Conservation (phyloP, 2,888 invertebrate genomes). For the Thumatha senex region DNA sequence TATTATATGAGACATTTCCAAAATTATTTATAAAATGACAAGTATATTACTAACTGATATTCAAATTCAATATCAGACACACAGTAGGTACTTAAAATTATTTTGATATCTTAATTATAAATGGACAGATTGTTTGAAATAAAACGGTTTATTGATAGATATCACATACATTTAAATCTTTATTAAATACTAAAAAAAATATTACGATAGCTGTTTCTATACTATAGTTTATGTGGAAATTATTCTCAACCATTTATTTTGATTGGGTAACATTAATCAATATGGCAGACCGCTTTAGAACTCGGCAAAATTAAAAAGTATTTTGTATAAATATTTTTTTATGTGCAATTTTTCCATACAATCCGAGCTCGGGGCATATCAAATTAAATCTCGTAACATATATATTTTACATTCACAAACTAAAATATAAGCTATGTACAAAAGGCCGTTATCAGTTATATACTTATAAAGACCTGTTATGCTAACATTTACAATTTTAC, state of each 20-base stretch:
- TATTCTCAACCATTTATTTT: constrained; percentile 7
- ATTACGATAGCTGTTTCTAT: constrained; percentile 27
- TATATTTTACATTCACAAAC: constrained; percentile 43
- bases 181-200: constrained; percentile 45
- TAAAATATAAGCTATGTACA: constrained; percentile 71
- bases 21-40: constrained; percentile 14
- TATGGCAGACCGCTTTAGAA: constrained; percentile 8
- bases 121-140: constrained; percentile 71
- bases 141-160: constrained; percentile 54
- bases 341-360: constrained; percentile 7
- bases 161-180: constrained; percentile 60
- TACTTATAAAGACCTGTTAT: constrained; percentile 52
- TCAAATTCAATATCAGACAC: constrained; percentile 26
- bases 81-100: constrained; percentile 40
- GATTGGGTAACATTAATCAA: constrained; percentile 7
- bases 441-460: constrained; percentile 59
- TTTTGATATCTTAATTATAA: constrained; percentile 40
- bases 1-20: not conserved
- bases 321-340: not conserved
- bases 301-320: not conserved
- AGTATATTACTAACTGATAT: constrained; percentile 21
- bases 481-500: constrained; percentile 76
- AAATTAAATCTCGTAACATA: constrained; percentile 26
- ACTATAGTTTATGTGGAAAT: constrained; percentile 22
- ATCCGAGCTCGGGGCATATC: constrained; percentile 10